Evolutionary conservation across 2,888 invertebrate genomes (phyloP).

Genomic region (Sinohyriopsis cumingii): DNA sequence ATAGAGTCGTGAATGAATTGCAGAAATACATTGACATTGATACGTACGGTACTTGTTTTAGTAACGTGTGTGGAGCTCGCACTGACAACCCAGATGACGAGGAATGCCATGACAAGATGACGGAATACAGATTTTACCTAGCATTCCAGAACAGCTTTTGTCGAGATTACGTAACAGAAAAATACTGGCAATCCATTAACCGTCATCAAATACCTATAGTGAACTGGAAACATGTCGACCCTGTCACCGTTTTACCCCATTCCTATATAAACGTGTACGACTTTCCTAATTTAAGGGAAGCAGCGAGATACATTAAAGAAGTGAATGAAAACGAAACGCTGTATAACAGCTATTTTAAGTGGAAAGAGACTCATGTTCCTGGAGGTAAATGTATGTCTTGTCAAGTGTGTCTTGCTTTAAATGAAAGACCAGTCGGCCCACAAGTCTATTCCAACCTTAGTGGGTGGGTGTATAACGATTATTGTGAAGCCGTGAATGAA

Average conservation of each 20-base stretch:
- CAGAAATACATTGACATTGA: conserved; percentile 10
- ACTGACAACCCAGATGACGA: conserved; percentile 10
- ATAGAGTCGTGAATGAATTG: conserved; percentile 15
- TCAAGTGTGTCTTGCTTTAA: no score
- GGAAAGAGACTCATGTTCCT: conserved; percentile 8
- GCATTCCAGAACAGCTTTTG: conserved; percentile 25
- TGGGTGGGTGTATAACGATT: no score
- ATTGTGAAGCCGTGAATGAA: no score
- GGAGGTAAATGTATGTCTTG: no score
- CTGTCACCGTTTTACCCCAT: conserved; percentile 14
- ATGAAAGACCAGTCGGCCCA: no score
- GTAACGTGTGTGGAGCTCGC: neutral
- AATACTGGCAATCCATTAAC: conserved; percentile 20
- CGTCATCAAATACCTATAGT: conserved; percentile 18
- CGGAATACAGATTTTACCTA: conserved; percentile 19
- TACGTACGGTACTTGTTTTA: conserved; percentile 15
- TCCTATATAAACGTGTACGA: conserved; percentile 24
- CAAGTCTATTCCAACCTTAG: no score
- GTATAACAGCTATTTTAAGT: conserved; percentile 25
- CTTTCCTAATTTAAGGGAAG: conserved; percentile 17
- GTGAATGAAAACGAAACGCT: conserved; percentile 18
- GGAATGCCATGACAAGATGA: conserved; percentile 2
- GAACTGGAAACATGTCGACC: conserved; percentile 15
- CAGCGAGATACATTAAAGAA: conserved; percentile 19
- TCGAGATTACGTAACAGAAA: conserved; percentile 21